phyloP scores from a whole-genome alignment of 2,888 invertebrate genomes.

The Pomacea canaliculata region DNA sequence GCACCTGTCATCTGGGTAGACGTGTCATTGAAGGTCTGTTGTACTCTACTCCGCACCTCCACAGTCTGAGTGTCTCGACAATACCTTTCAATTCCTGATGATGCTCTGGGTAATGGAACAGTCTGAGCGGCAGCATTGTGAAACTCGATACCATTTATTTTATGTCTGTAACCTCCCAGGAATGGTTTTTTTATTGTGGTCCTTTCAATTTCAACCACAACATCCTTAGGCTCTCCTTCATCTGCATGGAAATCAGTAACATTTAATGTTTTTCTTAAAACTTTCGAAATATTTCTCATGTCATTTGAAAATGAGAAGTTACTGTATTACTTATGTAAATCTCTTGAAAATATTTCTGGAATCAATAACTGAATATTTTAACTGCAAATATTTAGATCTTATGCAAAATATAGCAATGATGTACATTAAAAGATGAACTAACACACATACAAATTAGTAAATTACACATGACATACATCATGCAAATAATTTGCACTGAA shows the following conservation, averaged over 20 bases:
- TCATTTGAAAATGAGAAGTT: too few relatives aligned
- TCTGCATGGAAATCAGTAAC: constrained; percentile 40
- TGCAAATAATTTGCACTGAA: too few relatives aligned
- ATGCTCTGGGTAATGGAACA: constrained; percentile 66
- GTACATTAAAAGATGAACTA: too few relatives aligned
- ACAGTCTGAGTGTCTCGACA: constrained; percentile 70
- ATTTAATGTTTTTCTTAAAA: not conserved
- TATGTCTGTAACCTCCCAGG: constrained; percentile 85
- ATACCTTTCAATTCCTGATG: constrained; percentile 53
- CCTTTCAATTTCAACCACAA: constrained; percentile 69
- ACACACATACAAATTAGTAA: too few relatives aligned
- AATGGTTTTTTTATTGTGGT: constrained; percentile 77
- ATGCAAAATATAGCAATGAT: too few relatives aligned
- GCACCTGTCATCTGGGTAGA: constrained; percentile 70
- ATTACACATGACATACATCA: too few relatives aligned
- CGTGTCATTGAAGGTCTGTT: constrained; percentile 68
- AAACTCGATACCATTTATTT: constrained; percentile 79
- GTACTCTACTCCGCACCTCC: constrained; percentile 57
- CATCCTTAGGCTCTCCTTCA: constrained; percentile 59
- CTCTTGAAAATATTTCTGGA: too few relatives aligned
- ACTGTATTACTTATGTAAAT: too few relatives aligned
- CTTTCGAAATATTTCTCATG: too few relatives aligned
- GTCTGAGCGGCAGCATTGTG: constrained; percentile 89
- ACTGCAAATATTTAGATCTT: too few relatives aligned
- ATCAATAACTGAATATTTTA: too few relatives aligned